Percentiles rank a stretch among this genome's conserved stretches.
Evolutionary conservation across 1,140 invertebrate species (phyloP).

Genomic region (Drosophila bocqueti): DNA sequence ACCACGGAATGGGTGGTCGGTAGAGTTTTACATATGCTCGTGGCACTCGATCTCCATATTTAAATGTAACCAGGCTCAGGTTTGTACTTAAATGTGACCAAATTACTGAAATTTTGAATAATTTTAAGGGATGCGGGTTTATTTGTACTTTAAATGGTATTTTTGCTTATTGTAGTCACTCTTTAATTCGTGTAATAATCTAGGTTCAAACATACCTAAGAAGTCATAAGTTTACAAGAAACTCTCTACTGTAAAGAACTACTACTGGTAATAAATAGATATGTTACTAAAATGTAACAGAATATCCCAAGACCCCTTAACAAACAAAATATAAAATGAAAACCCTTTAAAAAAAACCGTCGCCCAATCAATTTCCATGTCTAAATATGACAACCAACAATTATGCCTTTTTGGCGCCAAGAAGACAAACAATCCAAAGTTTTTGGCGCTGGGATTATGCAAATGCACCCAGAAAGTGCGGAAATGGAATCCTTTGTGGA

Average conservation of each 20-base stretch:
- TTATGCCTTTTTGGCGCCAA: slow-evolving; percentile 60
- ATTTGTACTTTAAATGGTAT: background rate
- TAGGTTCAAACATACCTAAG: too few species aligned
- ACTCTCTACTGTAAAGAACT: too few species aligned
- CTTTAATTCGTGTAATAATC: too few species aligned
- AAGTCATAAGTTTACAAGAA: too few species aligned
- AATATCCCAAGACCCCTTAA: background rate
- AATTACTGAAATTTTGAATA: background rate
- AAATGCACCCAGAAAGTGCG: slow-evolving; percentile 49
- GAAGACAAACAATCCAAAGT: slow-evolving; percentile 18
- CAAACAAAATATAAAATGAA: background rate
- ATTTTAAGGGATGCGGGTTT: background rate
- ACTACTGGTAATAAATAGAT: too few species aligned
- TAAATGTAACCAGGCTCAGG: background rate
- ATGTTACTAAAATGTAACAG: background rate
- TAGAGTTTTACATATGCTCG: slow-evolving; percentile 6
- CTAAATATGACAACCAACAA: slow-evolving; percentile 9
- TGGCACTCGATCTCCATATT: background rate
- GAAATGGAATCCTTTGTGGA: slow-evolving; percentile 54
- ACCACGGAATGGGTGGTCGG: background rate
- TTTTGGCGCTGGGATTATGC: slow-evolving; percentile 72
- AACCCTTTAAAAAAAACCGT: slow-evolving; percentile 8
- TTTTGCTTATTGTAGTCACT: background rate
- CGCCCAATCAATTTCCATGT: slow-evolving; percentile 10
- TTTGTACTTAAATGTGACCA: background rate